Percentiles rank a stretch among this genome's conserved stretches.
These are phyloP conservation scores for Oryzias sinensis DNA, from an alignment of 2,797 vertebrate species.

Conservation along the genomic window DNA sequence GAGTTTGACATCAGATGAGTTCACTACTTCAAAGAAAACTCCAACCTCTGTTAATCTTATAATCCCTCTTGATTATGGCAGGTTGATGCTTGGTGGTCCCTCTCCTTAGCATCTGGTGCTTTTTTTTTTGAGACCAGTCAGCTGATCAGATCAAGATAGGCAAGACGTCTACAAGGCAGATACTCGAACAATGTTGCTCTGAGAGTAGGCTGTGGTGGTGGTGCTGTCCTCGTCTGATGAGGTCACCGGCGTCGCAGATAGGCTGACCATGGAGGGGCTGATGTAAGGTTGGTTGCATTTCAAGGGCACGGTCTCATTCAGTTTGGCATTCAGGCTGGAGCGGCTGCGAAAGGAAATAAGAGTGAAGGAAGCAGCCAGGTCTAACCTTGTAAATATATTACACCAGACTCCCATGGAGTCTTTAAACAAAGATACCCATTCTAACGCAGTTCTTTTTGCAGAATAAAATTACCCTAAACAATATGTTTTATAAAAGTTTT, in stretches of 20 bases:
- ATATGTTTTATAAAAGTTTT: too few relatives aligned
- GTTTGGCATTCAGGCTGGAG: conserved; percentile 97
- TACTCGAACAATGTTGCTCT: conserved; percentile 97
- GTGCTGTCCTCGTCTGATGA: conserved; percentile 85
- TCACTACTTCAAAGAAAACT: conserved; percentile 58
- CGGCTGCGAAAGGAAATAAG: conserved; percentile 76
- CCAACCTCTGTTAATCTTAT: conserved; percentile 53
- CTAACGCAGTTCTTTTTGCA: not conserved
- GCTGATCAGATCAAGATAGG: conserved; percentile 61
- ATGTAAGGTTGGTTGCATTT: conserved; percentile 95
- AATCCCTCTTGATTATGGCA: conserved; percentile 75
- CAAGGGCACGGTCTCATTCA: conserved; percentile 91
- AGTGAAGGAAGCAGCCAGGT: conserved; percentile 36
- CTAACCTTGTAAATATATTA: conserved; percentile 28
- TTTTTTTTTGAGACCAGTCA: conserved; percentile 48
- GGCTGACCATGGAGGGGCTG: conserved; percentile 96
- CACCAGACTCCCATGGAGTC: conserved; percentile 23
- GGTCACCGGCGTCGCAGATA: conserved; percentile 88
- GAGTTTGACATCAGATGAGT: conserved; percentile 75
- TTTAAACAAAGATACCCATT: conserved; percentile 4
- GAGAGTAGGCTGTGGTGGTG: conserved; percentile 85
- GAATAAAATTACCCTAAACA: not conserved
- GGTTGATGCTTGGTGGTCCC: conserved; percentile 76
- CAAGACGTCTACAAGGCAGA: conserved; percentile 92
- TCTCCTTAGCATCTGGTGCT: conserved; percentile 67